A percentile compares a stretch with the other conserved stretches of the same genome.
Conservation (phyloP, 2,888 invertebrate species). For the Epinotia bilunana region DNA sequence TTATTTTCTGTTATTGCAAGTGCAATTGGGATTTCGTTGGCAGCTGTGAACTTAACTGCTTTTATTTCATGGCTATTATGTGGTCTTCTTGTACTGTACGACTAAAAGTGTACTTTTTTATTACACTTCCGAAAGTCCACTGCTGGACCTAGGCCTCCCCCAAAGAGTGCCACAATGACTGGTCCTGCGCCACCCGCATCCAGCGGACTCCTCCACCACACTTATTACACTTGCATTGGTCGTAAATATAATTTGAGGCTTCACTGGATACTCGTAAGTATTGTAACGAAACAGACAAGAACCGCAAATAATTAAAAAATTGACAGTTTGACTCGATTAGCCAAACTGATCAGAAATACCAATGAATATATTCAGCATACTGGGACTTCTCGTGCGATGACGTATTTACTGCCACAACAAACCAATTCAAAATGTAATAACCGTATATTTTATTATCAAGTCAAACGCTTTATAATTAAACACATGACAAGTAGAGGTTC, state of each 20-base stretch:
- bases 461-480: constrained; percentile 16
- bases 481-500: neutral
- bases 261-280: too few species aligned
- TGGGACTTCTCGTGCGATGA: neutral
- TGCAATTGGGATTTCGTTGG: neutral
- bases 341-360: neutral
- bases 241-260: too few species aligned
- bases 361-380: neutral
- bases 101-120: too few species aligned
- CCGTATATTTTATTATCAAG: neutral
- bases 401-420: neutral
- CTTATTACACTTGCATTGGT: too few species aligned
- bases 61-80: neutral
- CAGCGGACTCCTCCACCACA: too few species aligned
- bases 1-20: constrained; percentile 15
- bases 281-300: too few species aligned
- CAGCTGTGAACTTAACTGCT: neutral
- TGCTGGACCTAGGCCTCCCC: too few species aligned
- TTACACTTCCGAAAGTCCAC: too few species aligned
- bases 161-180: too few species aligned
- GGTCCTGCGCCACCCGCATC: too few species aligned
- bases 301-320: neutral
- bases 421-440: neutral
- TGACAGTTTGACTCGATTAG: neutral
- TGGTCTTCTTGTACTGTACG: too few species aligned